Percentiles rank a stretch among this genome's conserved stretches.
phyloP scores from a whole-genome alignment of 2,888 invertebrate species.

The Liposcelis brunnea region DNA sequence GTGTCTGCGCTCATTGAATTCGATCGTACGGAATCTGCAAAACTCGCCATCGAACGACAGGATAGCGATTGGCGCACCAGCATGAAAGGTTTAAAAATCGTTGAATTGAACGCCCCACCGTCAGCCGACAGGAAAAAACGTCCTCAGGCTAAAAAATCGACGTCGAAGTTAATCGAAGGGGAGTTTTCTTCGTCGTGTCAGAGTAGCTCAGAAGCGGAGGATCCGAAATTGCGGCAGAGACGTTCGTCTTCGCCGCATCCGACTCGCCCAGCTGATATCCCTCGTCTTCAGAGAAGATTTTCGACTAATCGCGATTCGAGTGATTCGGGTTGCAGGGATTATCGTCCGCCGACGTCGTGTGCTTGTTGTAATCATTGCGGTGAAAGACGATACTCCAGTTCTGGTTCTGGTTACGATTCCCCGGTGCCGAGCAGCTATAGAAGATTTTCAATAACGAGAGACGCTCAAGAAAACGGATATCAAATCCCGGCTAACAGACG shows the following conservation, averaged over 20 bases:
- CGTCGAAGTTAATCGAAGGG: slow-evolving; percentile 38
- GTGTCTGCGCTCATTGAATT: slow-evolving; percentile 86
- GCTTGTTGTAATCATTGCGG: slow-evolving; percentile 17
- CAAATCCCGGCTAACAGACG: slow-evolving; percentile 5
- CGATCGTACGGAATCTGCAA: slow-evolving; percentile 69
- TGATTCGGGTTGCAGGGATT: slow-evolving; percentile 45
- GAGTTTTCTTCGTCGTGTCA: slow-evolving; percentile 39
- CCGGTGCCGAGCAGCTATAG: slow-evolving; percentile 1
- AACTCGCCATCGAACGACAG: slow-evolving; percentile 57
- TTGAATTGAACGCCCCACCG: slow-evolving; percentile 55
- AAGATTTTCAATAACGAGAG: slow-evolving; percentile 3
- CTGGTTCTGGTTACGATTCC: slow-evolving; percentile 6
- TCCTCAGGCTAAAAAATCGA: slow-evolving; percentile 38
- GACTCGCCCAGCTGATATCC: slow-evolving; percentile 8
- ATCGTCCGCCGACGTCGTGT: slow-evolving; percentile 27
- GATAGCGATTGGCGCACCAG: slow-evolving; percentile 29
- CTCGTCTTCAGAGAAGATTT: slow-evolving; percentile 16
- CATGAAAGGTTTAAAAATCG: slow-evolving; percentile 43
- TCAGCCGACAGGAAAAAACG: slow-evolving; percentile 56
- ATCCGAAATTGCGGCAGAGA: slow-evolving; percentile 24
- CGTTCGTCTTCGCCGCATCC: slow-evolving; percentile 28
- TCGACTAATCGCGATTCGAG: slow-evolving; percentile 31
- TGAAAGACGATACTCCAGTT: slow-evolving; percentile 10
- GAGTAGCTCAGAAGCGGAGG: slow-evolving; percentile 34
- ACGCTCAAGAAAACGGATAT: not conserved